phyloP scores from a whole-genome alignment of 2,888 invertebrate genomes.

The Orchestes rusci region DNA sequence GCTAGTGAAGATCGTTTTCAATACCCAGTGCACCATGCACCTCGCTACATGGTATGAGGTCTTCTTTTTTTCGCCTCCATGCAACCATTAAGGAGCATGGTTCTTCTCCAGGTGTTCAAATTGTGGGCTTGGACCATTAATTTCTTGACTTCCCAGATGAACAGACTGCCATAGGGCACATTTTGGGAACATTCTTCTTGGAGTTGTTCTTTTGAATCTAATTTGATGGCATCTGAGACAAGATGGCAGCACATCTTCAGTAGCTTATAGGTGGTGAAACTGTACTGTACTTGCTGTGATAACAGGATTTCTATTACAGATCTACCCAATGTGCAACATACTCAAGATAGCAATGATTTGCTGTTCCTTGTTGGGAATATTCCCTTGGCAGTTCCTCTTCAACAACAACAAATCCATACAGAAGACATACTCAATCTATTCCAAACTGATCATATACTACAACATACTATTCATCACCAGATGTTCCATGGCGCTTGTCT shows the following conservation, averaged over 20 bases:
- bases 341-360: too few relatives aligned
- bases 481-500: too few relatives aligned
- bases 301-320: too few relatives aligned
- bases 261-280: too few relatives aligned
- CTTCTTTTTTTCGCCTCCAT: slow-evolving; percentile 23
- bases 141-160: slow-evolving; percentile 3
- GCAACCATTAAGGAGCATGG: slow-evolving; percentile 20
- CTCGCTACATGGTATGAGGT: slow-evolving; percentile 27
- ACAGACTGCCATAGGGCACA: slow-evolving; percentile 23
- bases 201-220: neutral
- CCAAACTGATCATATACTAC: too few relatives aligned
- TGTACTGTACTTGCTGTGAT: too few relatives aligned
- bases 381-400: too few relatives aligned
- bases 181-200: slow-evolving; percentile 14
- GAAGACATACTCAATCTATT: too few relatives aligned
- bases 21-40: slow-evolving; percentile 24
- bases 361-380: too few relatives aligned
- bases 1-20: slow-evolving; percentile 13
- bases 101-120: slow-evolving; percentile 17
- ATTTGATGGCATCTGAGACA: neutral
- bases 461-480: too few relatives aligned
- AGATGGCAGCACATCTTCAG: slow-evolving; percentile 3
- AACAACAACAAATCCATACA: too few relatives aligned
- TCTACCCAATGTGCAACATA: too few relatives aligned
- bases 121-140: slow-evolving; percentile 18